phyloP scores from a whole-genome alignment of 2,888 invertebrate species.

The Harpagoxenus sublaevis region DNA sequence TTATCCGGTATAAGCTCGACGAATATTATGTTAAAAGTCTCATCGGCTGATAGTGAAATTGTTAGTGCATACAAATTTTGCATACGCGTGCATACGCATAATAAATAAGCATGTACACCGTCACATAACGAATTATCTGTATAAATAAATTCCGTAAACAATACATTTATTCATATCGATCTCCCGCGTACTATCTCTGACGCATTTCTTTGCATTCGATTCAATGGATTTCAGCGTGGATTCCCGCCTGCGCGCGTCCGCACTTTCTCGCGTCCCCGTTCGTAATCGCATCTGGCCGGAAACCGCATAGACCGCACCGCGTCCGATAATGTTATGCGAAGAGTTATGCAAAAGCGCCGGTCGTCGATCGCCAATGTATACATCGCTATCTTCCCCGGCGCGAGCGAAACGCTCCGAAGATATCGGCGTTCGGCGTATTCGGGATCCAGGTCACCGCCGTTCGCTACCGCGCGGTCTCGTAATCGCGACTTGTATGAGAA shows the following conservation, averaged over 20 bases:
- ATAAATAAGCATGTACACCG: not conserved
- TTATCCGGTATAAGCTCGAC: too few relatives aligned
- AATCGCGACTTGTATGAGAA: slow-evolving; percentile 26
- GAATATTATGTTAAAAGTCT: not conserved
- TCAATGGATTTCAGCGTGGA: not conserved
- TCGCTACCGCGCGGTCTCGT: slow-evolving; percentile 50
- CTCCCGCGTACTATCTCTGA: not conserved
- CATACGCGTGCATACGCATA: not conserved
- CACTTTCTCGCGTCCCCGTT: not conserved
- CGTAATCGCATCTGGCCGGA: slow-evolving; percentile 45
- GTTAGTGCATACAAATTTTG: not conserved
- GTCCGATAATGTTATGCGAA: slow-evolving; percentile 30
- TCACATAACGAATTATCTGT: not conserved
- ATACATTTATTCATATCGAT: not conserved
- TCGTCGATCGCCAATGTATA: slow-evolving; percentile 42
- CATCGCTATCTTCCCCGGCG: slow-evolving; percentile 59
- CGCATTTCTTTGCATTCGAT: not conserved
- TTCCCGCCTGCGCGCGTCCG: not conserved
- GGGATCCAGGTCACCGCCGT: slow-evolving; percentile 69
- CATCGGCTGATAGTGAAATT: not conserved
- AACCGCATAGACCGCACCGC: slow-evolving; percentile 23
- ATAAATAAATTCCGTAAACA: not conserved
- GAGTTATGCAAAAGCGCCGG: slow-evolving; percentile 44
- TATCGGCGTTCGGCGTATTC: slow-evolving; percentile 59
- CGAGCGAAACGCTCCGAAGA: slow-evolving; percentile 49